Base-by-base conservation (phyloP, 2,113 vertebrate species). In the Indicator maculatus region DNA sequence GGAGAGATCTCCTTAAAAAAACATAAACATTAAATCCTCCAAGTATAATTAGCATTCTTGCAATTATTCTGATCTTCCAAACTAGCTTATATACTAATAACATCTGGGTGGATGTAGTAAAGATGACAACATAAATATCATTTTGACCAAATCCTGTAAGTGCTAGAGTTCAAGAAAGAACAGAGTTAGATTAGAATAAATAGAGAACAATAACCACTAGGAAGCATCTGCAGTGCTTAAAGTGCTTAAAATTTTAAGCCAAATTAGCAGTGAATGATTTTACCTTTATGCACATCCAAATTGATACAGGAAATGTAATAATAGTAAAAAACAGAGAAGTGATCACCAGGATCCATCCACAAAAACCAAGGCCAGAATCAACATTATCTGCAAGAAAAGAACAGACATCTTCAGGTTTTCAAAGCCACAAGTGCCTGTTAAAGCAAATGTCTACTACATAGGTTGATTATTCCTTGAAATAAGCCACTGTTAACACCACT, bases 261-360 rank as follows among this genome's bases (percentile, higher is more conserved):
- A 81, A 19, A 0, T 67, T 56, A 38, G 61, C 31, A 65, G 67
- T n/a, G 64, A 75, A 33, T 0, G 3, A 45, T 58, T 69, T 97
- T 98, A 99, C 99, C 99, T 99, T 99, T 90, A 99, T 98, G 97
- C 99, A 99, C 97, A 99, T 97, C 99, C 99, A 99, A 93, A 99
- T 69, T 17, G 99, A 99, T 50, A 99, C 0, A 7, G 99, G 99
- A 75, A 99, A 98, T 2, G 99, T 99, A 53, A 97, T 2, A 55
- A 98, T 0, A 8, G 97, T 98, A 75, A 99, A 93, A 10, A 99
- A 1, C 63, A 99, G 33, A 0, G 99, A 99, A 31, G 93, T 2
- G 1, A 73, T 8, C 50, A 99, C 98, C 97, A 99, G 95, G 83
- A 99, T 50, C 98, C 98, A 99, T 17, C 98, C 99, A 74, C 99